Conservation (phyloP, 2,113 vertebrate genomes). For the Rhinopomastus cyanomelas region DNA sequence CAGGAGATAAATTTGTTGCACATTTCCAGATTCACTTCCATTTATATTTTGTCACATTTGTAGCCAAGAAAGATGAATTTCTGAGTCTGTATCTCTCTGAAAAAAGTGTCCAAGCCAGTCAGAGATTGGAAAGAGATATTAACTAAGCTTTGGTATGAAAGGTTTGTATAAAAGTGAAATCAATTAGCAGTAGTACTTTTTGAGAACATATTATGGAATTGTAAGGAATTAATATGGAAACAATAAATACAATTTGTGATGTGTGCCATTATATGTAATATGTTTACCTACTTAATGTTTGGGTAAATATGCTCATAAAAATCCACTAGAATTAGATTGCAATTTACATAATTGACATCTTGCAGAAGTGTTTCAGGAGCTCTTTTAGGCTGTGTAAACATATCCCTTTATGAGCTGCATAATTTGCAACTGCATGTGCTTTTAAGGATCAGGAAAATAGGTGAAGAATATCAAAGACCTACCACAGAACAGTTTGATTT, state of each 20-base stretch:
- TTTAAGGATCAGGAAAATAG: not conserved
- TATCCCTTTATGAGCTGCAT: not conserved
- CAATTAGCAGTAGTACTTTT: not conserved
- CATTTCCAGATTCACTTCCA: fast-evolving
- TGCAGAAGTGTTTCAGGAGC: not conserved
- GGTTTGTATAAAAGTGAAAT: not conserved
- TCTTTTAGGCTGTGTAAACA: not conserved
- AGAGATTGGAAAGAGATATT: not conserved
- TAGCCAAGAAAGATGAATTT: not conserved
- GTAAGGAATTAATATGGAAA: not conserved
- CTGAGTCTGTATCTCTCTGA: not conserved
- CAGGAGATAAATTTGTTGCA: not conserved
- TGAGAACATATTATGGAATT: not conserved
- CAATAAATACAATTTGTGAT: not conserved
- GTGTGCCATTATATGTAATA: not conserved
- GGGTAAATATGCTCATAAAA: not conserved
- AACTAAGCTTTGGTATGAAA: not conserved
- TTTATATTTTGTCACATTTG: not conserved
- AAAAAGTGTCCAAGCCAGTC: not conserved
- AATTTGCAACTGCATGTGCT: not conserved
- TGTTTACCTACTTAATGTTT: not conserved
- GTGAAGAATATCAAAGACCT: not conserved
- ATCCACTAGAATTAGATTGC: not conserved
- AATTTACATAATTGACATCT: not conserved
- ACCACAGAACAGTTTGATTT: not conserved